phyloP scores from a whole-genome alignment of 2,113 vertebrate species.

The Eurypyga helias region DNA sequence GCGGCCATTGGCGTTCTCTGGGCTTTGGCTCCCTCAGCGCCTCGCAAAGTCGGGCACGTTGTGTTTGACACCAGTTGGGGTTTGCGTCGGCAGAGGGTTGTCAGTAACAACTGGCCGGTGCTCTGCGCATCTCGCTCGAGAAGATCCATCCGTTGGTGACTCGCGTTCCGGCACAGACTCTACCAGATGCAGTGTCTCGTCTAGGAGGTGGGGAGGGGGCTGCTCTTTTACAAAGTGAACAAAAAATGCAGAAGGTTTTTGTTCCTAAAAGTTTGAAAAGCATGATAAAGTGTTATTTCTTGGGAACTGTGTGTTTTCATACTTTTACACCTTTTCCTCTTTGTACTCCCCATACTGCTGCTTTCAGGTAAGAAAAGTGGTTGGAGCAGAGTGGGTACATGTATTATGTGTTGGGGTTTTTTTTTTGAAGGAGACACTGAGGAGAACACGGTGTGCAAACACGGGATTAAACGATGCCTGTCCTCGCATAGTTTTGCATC shows the following conservation, averaged over 20 bases:
- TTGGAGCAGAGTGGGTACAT: not conserved
- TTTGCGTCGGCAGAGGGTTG: rapidly evolving
- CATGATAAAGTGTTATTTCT: rapidly evolving
- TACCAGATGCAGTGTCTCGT: not conserved
- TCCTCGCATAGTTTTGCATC: not conserved
- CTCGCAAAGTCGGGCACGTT: not conserved
- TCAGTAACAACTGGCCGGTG: not conserved
- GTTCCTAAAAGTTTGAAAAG: not conserved
- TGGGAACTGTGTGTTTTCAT: not conserved
- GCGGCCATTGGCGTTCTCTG: not conserved
- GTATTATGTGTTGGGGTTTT: not conserved
- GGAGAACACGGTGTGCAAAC: not conserved
- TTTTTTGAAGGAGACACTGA: not conserved
- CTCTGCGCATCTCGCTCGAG: not conserved
- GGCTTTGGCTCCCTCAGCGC: not conserved
- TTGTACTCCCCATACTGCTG: not conserved
- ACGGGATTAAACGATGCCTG: not conserved
- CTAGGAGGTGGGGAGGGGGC: not conserved
- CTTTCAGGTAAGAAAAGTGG: not conserved
- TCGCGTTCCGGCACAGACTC: rapidly evolving
- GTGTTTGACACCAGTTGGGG: not conserved
- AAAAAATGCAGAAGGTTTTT: not conserved
- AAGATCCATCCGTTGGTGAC: rapidly evolving
- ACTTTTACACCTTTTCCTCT: not conserved
- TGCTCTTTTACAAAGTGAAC: not conserved